Evolutionary conservation across 2,888 invertebrate species (phyloP), one percentile per base, ranked within the genome.

Genomic region (Tryphoninae sp.): DNA sequence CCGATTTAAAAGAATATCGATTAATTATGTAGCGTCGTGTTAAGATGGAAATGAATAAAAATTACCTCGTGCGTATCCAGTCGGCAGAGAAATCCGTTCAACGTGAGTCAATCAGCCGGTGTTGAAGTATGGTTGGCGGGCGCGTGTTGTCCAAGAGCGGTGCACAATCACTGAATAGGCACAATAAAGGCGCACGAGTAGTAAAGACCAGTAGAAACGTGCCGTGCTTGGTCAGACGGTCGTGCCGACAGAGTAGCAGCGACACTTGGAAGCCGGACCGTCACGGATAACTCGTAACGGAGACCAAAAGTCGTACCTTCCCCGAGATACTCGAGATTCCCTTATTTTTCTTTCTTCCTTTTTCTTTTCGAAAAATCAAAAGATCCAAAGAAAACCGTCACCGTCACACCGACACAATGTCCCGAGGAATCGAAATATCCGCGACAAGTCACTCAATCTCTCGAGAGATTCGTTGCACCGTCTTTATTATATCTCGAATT

Each of bases 151-250:
- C 45, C 45, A 13, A 45, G 45, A 45, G 49, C 72, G 79, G 51
- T 51, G 62, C 82, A 82, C 82, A 82, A 79, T 79, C 82, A 82
- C 82, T 82, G 82, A 82, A 79, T 72, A 79, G 71, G 76, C 82
- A 76, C 79, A 81, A 72, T 45, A 42, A n/a, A 61, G 42, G 67
- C 55, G 22, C 71, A 76, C 75, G 72, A 64, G 64, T 19, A 58
- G 62, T 49, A 33, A 64, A 64, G 45, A 58, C 11, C 51, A 72
- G 78, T 82, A 62, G 72, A 68, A 72, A 75, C 76, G 75, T 45
- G 22, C 67, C 9, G 71, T 72, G 51, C 51, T 65, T 11, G 75
- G 67, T 76, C 79, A 76, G 72, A 82, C 79, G n/a, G 58, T 58
- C 19, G 55, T 61, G 55, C 62, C 40, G 49, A 33, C 51, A 40